phyloP scores from a whole-genome alignment of 2,888 invertebrate species.

The Xanthia togata region DNA sequence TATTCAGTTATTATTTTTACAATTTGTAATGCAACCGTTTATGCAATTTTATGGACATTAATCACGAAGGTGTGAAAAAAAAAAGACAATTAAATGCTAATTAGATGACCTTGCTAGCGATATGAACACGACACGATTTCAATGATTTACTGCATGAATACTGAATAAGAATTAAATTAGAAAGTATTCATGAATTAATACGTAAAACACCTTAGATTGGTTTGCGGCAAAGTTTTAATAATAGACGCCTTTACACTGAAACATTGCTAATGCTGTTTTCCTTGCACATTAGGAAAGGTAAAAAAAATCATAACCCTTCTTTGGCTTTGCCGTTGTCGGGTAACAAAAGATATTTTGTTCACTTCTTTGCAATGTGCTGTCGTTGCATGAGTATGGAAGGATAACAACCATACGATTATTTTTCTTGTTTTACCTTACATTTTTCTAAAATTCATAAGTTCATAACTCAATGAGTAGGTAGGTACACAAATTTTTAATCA shows the following conservation, averaged over 20 bases:
- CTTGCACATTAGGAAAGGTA: not conserved
- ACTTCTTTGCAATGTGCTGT: not conserved
- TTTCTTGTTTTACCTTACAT: too few species aligned
- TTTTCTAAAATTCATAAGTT: too few species aligned
- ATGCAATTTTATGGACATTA: conserved; percentile 9
- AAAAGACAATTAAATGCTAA: conserved; percentile 71
- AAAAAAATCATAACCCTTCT: too few species aligned
- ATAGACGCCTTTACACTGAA: not conserved
- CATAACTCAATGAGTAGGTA: too few species aligned
- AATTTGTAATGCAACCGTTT: not conserved
- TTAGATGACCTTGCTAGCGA: conserved; percentile 68
- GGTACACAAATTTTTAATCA: not conserved
- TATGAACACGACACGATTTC: conserved; percentile 39
- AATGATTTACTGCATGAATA: conserved; percentile 28
- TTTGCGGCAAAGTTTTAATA: not conserved
- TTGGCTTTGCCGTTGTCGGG: too few species aligned
- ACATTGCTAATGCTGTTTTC: too few species aligned
- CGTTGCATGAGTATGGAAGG: not conserved
- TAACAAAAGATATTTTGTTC: not conserved
- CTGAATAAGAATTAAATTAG: conserved; percentile 35
- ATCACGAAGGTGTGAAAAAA: conserved; percentile 64
- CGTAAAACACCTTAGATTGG: not conserved
- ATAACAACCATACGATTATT: not conserved
- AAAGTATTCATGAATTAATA: conserved; percentile 28
- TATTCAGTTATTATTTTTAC: too few species aligned